These are phyloP conservation scores for Syngnathoides biaculeatus DNA, from an alignment of 2,113 vertebrate genomes.

Conservation along the genomic window DNA sequence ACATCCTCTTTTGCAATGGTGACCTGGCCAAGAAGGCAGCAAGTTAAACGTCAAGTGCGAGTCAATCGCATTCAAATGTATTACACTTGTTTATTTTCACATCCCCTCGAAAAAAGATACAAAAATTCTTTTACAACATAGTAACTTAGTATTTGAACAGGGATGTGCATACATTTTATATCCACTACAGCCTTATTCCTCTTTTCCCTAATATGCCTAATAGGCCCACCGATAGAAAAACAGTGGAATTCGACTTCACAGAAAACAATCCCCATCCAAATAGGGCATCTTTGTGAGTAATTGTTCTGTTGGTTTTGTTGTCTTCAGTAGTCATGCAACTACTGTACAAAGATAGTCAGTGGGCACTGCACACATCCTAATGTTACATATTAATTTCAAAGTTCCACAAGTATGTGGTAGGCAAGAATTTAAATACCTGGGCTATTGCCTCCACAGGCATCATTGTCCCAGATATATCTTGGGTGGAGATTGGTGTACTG, in stretches of 20 bases:
- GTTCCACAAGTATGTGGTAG: slow-evolving; percentile 37
- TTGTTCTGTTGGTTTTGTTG: background rate
- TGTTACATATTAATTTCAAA: slow-evolving; percentile 16
- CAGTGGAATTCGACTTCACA: background rate
- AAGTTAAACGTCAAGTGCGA: too few relatives aligned
- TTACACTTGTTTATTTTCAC: too few relatives aligned
- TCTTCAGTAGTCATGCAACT: background rate
- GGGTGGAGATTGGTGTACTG: slow-evolving; percentile 13
- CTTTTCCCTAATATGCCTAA: too few relatives aligned
- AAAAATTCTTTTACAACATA: too few relatives aligned
- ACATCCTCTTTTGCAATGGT: too few relatives aligned
- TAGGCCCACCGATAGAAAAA: background rate
- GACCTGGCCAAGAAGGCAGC: too few relatives aligned
- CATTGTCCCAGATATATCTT: slow-evolving; percentile 51
- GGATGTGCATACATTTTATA: too few relatives aligned
- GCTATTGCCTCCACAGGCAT: slow-evolving; percentile 37
- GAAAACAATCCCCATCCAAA: background rate
- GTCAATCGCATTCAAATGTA: too few relatives aligned
- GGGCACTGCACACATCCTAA: background rate
- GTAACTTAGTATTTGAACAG: too few relatives aligned
- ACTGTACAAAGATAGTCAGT: background rate
- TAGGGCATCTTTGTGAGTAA: background rate
- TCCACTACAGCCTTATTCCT: too few relatives aligned
- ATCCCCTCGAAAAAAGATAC: too few relatives aligned
- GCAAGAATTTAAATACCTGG: slow-evolving; percentile 48